Evolutionary conservation across 2,113 vertebrate genomes (phyloP).

Genomic region (Heterochromis multidens): DNA sequence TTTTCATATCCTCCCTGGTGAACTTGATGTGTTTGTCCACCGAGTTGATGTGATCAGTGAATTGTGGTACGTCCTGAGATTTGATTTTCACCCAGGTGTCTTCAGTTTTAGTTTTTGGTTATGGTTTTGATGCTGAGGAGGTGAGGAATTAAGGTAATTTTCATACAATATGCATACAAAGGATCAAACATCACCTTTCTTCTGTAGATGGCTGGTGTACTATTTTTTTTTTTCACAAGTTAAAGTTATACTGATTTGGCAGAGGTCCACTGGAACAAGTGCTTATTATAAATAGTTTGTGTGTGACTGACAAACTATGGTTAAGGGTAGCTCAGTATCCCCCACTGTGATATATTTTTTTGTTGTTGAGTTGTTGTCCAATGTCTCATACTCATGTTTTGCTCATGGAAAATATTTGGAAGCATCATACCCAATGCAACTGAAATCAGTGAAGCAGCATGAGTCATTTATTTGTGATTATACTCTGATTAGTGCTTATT

Average conservation of each 20-base stretch:
- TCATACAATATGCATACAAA: background rate
- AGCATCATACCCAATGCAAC: background rate
- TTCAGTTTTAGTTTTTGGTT: no score
- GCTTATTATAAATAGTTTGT: background rate
- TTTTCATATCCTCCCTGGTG: no score
- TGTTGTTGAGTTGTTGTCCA: background rate
- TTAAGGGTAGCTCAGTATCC: background rate
- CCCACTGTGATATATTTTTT: background rate
- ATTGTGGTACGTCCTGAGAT: no score
- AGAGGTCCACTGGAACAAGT: background rate
- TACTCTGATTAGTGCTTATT: background rate
- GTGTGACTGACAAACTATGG: background rate
- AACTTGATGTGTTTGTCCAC: no score
- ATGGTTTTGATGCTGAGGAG: no score
- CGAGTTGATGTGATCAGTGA: no score
- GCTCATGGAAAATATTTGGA: background rate
- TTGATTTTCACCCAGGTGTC: no score
- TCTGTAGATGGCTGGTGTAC: background rate
- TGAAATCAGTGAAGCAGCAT: background rate
- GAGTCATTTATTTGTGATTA: background rate
- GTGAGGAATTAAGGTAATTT: background rate
- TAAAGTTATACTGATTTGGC: background rate
- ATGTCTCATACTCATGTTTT: background rate
- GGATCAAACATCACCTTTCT: background rate
- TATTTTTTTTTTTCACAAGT: background rate